Evolutionary conservation across 2,797 vertebrate genomes (phyloP), one percentile per base, ranked within the genome.

Genomic region (Poeciliopsis turneri): DNA sequence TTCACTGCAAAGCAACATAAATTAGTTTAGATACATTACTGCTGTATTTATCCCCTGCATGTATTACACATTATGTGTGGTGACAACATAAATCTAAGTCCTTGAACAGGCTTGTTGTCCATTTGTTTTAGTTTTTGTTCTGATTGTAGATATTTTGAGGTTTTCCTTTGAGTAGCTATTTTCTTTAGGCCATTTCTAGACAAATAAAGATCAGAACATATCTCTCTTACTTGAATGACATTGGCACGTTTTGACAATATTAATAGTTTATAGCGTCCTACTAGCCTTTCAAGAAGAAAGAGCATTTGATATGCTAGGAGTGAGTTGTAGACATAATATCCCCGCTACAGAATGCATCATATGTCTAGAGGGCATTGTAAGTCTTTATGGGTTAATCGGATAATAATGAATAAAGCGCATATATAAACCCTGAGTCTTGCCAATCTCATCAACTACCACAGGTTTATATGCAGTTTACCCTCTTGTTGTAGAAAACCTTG

Each of bases 201-300:
- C 51, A 53, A 25, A 53, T 10, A 53, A 9, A 25, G 51, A 25
- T 53, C 51, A 53, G 10, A 53, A 53, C n/a, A 28, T 5, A 57
- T 57, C 53, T 28, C 18, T 55, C 53, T 13, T 43, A 23, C 18
- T 23, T 39, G 64, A 30, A 41, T 69, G 15, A 47, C 51, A 79
- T 83, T 47, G 82, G 69, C 72, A 78, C 25, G 3, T 45, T 69
- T 43, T 45, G 66, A 43, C 39, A 43, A 36, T 7, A n/a, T 20
- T 15, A 43, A 6, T n/a, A 69, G 39, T 43, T 69, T 43, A 43
- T n/a, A 12, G 41, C 25, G 46, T 70, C 46, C 25, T 70, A 46
- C 41, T 70, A n/a, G n/a, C 25, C n/a, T 15, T 46, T 28, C 6
- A n/a, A 70, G 41, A 45, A 28, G 25, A 11, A 70, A 46, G 68